Percentiles rank a stretch among this genome's conserved stretches.
phyloP scores from a whole-genome alignment of 2,888 invertebrate genomes.

The Hofmannophila pseudospretella region DNA sequence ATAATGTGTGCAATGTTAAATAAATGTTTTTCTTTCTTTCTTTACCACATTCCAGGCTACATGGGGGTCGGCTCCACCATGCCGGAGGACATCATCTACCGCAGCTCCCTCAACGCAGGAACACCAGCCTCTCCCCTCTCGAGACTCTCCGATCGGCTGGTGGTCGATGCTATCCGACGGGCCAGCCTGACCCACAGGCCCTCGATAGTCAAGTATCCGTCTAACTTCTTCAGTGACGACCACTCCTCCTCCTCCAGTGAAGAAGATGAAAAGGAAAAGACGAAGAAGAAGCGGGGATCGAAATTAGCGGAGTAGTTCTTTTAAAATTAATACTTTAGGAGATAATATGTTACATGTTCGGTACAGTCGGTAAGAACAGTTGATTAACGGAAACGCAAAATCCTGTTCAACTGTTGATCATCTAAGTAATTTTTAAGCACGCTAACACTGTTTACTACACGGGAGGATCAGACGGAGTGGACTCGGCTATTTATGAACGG shows the following conservation, averaged over 20 bases:
- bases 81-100: constrained; percentile 37
- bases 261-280: constrained; percentile 37
- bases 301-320: background rate
- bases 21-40: no score
- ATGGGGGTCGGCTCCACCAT: constrained; percentile 36
- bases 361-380: no score
- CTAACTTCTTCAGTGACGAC: constrained; percentile 57
- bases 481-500: no score
- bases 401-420: no score
- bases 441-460: no score
- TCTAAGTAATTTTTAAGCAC: no score
- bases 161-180: constrained; percentile 59
- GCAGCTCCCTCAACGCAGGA: constrained; percentile 32
- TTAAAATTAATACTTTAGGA: no score
- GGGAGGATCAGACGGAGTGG: no score
- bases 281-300: constrained; percentile 22
- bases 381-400: no score
- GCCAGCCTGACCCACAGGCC: constrained; percentile 60
- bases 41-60: constrained; percentile 57
- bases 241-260: constrained; percentile 59
- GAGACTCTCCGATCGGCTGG: constrained; percentile 54
- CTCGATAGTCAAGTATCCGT: constrained; percentile 58
- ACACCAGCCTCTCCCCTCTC: constrained; percentile 40
- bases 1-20: no score
- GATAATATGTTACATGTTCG: background rate